Evolutionary conservation across 2,888 invertebrate genomes (phyloP).

Genomic region (Drosophila prolongata): DNA sequence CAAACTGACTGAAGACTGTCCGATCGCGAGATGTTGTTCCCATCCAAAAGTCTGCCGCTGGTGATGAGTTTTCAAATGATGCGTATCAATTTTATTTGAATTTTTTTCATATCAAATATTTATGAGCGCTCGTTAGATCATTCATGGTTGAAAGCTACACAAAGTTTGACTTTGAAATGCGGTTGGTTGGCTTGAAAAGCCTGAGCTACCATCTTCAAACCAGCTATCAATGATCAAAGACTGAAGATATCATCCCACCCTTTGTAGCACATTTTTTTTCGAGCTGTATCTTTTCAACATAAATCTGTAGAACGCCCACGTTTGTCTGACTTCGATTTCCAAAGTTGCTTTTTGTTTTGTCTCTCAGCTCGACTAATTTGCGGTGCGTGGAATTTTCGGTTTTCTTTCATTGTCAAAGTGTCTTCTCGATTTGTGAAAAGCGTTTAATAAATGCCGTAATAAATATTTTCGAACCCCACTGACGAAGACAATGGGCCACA

Average conservation of each 20-base stretch:
- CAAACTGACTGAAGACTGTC: constrained; percentile 41
- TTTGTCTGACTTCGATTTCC: constrained; percentile 34
- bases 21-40: constrained; percentile 25
- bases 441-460: constrained; percentile 70
- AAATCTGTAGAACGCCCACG: constrained; percentile 49
- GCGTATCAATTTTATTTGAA: constrained; percentile 68
- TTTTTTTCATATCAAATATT: constrained; percentile 62
- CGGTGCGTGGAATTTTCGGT: constrained; percentile 50
- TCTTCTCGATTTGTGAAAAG: constrained; percentile 65
- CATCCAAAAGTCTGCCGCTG: constrained; percentile 37
- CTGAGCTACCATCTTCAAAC: not conserved
- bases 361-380: constrained; percentile 43
- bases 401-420: constrained; percentile 36
- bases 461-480: constrained; percentile 59
- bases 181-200: not conserved
- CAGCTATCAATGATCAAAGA: constrained; percentile 48
- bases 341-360: constrained; percentile 23
- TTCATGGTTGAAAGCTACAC: constrained; percentile 33
- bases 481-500: constrained; percentile 68
- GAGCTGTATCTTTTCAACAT: constrained; percentile 39
- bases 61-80: constrained; percentile 74
- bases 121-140: constrained; percentile 70
- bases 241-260: constrained; percentile 6
- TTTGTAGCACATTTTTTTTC: constrained; percentile 40
- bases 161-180: not conserved